Percentiles rank a stretch among this genome's conserved stretches.
These are phyloP conservation scores for Lordiphosa andalusiaca DNA, from an alignment of 2,888 invertebrate genomes.

Conservation along the genomic window DNA sequence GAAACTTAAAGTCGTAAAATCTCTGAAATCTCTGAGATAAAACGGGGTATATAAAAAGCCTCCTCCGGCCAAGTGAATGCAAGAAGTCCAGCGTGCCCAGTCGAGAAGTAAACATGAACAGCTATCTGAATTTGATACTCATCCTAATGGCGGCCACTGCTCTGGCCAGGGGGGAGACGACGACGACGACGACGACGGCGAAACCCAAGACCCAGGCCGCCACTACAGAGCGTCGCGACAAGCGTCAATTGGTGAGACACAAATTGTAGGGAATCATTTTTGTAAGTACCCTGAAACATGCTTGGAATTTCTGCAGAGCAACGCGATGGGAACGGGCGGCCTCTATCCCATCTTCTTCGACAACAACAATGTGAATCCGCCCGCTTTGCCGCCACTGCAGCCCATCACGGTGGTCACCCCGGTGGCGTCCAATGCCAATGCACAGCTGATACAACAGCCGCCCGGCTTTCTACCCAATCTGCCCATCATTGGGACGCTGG, in stretches of 20 bases:
- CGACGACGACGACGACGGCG: conserved; percentile 1
- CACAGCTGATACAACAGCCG: conserved; percentile 35
- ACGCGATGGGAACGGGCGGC: conserved; percentile 2
- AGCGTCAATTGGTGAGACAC: conserved; percentile 51
- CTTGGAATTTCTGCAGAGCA: conserved; percentile 10
- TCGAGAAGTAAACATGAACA: conserved; percentile 37
- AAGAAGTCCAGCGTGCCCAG: conserved; percentile 17
- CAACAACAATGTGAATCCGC: conserved; percentile 15
- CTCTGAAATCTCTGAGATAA: not conserved
- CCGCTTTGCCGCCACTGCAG: conserved; percentile 29
- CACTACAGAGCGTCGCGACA: conserved; percentile 29
- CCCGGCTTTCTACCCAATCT: conserved; percentile 52
- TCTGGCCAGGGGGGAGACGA: conserved; percentile 2
- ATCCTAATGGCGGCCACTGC: conserved; percentile 28
- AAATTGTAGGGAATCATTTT: too few relatives aligned
- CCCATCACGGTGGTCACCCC: conserved; percentile 59
- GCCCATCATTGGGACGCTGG: conserved; percentile 65
- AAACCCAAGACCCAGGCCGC: conserved; percentile 3
- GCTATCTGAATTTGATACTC: conserved; percentile 31
- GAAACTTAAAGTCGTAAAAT: conserved; percentile 6
- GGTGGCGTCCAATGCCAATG: conserved; percentile 34
- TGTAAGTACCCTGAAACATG: too few relatives aligned
- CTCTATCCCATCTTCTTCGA: conserved; percentile 53
- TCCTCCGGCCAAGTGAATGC: not conserved
- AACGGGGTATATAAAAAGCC: conserved; percentile 3